Base-by-base conservation (phyloP, 2,888 invertebrate genomes). In the Lasioglossum figueresi region DNA sequence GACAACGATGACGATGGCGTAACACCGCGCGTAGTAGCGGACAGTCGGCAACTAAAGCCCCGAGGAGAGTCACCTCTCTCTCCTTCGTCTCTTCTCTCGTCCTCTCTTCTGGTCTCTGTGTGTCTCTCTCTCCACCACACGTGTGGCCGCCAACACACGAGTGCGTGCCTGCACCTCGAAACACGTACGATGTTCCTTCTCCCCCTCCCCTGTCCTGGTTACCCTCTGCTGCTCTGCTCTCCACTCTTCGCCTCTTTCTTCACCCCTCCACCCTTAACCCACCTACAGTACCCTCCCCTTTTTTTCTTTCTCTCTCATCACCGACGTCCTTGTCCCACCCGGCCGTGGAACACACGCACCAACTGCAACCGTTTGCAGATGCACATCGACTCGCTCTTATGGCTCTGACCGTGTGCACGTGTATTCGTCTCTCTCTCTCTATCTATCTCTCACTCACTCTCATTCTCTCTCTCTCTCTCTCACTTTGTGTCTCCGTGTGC, bases 21-120 rank as follows among this genome's bases (percentile, higher is more conserved):
- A 91, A 90, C 88, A 93, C 91, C 90, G 92, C 89, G 90, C 92
- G 90, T 92, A 91, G 92, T 91, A 93, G 93, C 93, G 92, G 92
- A 93, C 93, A 92, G 91, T 92, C 93, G 89, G 91, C 91, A 89
- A 93, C 91, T 92, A 93, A 91, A 90, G 91, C 91, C 89, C 92
- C 88, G 89, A 91, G 90, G 91, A 91, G 91, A 91, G 91, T 91
- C 92, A 88, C 91, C 93, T 92, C 93, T 91, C 92, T 92, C 92
- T 90, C 88, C 90, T 89, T 88, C 91, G 87, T 89, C 90, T 90
- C 90, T 86, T 88, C 88, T 88, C 88, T 87, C 87, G 88, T 85
- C 88, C 87, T 88, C 89, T 88, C 90, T 88, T 89, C 88, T 76
- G 85, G 76, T 48, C 70, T 70, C 70, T 43, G n/a, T 84, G 59